Conservation (phyloP, 1,140 invertebrate genomes). For the Listronotus oregonensis region DNA sequence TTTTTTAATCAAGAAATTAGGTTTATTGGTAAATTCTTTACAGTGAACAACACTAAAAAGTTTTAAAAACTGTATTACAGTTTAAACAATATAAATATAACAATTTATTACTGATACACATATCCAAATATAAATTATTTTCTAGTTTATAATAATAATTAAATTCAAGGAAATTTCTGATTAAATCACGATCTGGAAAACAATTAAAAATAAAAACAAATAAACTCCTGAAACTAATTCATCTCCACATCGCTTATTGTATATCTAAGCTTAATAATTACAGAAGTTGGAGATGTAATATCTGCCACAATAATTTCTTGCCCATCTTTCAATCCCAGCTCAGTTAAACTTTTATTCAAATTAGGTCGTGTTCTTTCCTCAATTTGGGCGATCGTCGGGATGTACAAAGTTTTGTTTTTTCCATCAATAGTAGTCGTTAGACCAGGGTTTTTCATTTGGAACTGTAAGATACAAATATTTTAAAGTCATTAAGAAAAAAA, state of each 20-base stretch:
- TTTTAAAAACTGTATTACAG: too few species aligned
- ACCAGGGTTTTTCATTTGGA: conserved; percentile 88
- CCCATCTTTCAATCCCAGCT: conserved; percentile 82
- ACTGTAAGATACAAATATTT: conserved; percentile 48
- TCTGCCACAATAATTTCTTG: conserved; percentile 88
- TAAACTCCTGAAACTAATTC: conserved; percentile 31
- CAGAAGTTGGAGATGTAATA: conserved; percentile 81
- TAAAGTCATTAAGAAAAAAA: too few species aligned
- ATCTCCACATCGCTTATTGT: conserved; percentile 61
- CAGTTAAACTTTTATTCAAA: conserved; percentile 82
- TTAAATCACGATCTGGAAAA: too few species aligned
- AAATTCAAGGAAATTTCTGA: too few species aligned
- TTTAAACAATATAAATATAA: too few species aligned
- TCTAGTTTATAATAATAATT: too few species aligned
- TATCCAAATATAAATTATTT: too few species aligned
- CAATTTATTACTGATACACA: too few species aligned
- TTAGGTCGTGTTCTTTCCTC: conserved; percentile 86
- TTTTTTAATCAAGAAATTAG: too few species aligned
- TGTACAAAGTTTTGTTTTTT: conserved; percentile 90
- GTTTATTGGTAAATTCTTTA: too few species aligned
- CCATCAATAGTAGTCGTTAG: conserved; percentile 79
- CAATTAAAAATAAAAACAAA: too few species aligned
- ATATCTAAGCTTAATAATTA: conserved; percentile 72
- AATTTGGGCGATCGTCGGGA: conserved; percentile 86
- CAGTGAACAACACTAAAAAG: too few species aligned